Conservation (phyloP, 2,888 invertebrate species). For the Platynereis dumerilii region DNA sequence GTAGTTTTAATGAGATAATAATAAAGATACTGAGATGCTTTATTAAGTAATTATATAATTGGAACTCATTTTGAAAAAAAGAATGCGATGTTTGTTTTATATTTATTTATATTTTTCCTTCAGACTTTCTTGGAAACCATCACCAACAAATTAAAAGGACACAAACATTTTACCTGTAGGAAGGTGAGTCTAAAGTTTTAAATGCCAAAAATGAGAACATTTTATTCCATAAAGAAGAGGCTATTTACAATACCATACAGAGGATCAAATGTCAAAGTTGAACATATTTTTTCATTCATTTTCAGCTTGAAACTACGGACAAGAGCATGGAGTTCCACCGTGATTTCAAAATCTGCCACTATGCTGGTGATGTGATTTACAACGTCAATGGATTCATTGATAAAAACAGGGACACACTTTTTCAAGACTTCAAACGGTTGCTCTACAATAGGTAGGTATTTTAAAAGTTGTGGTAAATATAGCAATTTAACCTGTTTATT, state of each 20-base stretch:
- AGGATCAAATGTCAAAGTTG: not conserved
- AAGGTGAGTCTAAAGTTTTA: conserved; percentile 46
- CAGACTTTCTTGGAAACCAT: conserved; percentile 88
- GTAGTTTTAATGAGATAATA: too few species aligned
- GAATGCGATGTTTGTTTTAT: too few species aligned
- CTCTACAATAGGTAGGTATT: conserved; percentile 72
- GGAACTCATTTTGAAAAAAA: too few species aligned
- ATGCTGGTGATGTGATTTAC: conserved; percentile 96
- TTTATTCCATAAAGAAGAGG: not conserved
- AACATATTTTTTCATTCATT: not conserved
- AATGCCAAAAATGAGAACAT: not conserved
- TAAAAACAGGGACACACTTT: conserved; percentile 95
- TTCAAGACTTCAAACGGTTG: conserved; percentile 94
- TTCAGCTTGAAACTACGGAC: conserved; percentile 62
- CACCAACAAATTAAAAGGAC: conserved; percentile 84
- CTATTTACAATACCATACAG: not conserved
- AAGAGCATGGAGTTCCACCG: conserved; percentile 65
- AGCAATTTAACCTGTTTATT: not conserved
- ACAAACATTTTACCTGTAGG: conserved; percentile 86
- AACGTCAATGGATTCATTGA: conserved; percentile 89
- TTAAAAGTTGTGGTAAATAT: not conserved
- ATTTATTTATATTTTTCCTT: conserved; percentile 13
- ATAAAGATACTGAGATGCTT: too few species aligned
- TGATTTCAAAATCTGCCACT: conserved; percentile 75
- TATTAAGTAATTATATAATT: too few species aligned